Evolutionary conservation across 2,888 invertebrate genomes (phyloP).

Genomic region (Drosophila buzzatii): DNA sequence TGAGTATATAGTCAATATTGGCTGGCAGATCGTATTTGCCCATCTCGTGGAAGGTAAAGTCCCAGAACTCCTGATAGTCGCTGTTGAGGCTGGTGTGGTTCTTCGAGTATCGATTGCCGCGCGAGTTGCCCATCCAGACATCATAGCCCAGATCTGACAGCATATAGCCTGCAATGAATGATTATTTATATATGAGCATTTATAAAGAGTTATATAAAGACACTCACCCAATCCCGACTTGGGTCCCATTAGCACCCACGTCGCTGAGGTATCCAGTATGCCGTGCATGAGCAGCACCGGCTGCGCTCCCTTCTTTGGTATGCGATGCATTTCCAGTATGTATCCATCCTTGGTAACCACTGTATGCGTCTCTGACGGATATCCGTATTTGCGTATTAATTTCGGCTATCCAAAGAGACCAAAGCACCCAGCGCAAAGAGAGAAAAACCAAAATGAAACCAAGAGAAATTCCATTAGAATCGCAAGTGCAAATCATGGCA

Average conservation of each 20-base stretch:
- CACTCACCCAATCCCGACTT: conserved; percentile 88
- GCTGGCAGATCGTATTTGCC: conserved; percentile 92
- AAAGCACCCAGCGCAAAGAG: conserved; percentile 8
- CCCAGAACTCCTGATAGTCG: conserved; percentile 87
- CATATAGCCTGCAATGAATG: conserved; percentile 83
- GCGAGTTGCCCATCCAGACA: conserved; percentile 85
- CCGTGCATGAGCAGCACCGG: conserved; percentile 90
- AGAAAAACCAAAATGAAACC: conserved; percentile 12
- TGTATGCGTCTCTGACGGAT: conserved; percentile 88
- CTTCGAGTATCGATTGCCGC: conserved; percentile 85
- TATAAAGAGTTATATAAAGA: fast-evolving
- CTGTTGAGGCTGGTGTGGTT: conserved; percentile 83
- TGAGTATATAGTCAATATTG: conserved; percentile 91
- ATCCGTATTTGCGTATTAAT: conserved; percentile 88
- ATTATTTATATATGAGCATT: not conserved
- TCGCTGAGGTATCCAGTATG: conserved; percentile 90
- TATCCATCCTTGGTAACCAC: conserved; percentile 93
- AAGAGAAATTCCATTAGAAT: conserved; percentile 43
- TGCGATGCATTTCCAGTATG: conserved; percentile 91
- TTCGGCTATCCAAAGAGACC: conserved; percentile 85
- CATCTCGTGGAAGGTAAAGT: conserved; percentile 91
- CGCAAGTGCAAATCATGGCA: conserved; percentile 63
- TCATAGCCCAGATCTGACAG: conserved; percentile 85
- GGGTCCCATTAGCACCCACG: conserved; percentile 91
- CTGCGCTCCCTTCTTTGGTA: conserved; percentile 87